Evolutionary conservation across 2,888 invertebrate species (phyloP).

Genomic region (Troilus luridus): DNA sequence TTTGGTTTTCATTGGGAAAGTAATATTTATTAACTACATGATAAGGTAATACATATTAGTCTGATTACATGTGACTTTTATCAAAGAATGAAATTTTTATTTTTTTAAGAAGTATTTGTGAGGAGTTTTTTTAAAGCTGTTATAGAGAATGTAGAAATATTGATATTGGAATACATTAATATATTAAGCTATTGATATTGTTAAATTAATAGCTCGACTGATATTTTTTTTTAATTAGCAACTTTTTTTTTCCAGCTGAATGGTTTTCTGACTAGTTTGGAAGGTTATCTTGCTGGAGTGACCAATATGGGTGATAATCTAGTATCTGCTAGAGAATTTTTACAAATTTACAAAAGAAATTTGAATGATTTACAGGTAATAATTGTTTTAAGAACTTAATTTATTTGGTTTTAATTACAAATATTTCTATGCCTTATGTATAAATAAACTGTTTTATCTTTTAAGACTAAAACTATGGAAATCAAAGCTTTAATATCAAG

Average conservation of each 20-base stretch:
- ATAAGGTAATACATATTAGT: too few relatives aligned
- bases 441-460: background rate
- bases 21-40: background rate
- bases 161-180: background rate
- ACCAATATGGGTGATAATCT: constrained; percentile 81
- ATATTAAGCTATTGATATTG: too few relatives aligned
- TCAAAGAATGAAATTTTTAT: background rate
- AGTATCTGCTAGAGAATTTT: constrained; percentile 79
- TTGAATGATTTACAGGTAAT: constrained; percentile 80
- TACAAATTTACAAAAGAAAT: constrained; percentile 80
- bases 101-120: background rate
- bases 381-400: constrained; percentile 48
- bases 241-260: constrained; percentile 70
- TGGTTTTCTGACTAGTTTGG: constrained; percentile 79
- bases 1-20: background rate
- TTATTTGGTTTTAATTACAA: background rate
- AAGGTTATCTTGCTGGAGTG: constrained; percentile 80
- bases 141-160: background rate
- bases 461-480: constrained; percentile 54
- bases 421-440: background rate
- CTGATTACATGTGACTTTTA: background rate
- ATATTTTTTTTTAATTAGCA: background rate
- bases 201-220: background rate
- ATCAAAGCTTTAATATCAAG: constrained; percentile 51
- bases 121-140: background rate